phyloP scores from a whole-genome alignment of 2,888 invertebrate genomes.

The Epinotia bilunana region DNA sequence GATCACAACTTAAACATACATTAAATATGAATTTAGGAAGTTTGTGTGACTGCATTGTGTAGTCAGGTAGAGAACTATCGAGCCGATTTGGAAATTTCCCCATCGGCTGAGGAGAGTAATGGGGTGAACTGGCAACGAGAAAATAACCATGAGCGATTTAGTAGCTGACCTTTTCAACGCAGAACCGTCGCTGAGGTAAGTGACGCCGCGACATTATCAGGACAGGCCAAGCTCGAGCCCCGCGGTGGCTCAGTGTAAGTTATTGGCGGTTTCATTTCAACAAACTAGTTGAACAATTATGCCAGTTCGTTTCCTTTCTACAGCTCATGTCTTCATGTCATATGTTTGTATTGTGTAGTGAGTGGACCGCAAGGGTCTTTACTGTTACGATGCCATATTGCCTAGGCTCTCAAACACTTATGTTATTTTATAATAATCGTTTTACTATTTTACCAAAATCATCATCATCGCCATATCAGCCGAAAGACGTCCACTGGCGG shows the following conservation, averaged over 20 bases:
- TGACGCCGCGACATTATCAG: constrained; percentile 27
- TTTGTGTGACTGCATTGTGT: constrained; percentile 33
- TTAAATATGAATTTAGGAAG: constrained; percentile 46
- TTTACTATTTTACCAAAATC: background rate
- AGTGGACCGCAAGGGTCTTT: background rate
- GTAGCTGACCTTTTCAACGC: constrained; percentile 23
- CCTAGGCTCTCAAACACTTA: background rate
- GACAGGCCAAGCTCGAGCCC: background rate
- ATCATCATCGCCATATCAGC: too few species aligned
- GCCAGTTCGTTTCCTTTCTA: background rate
- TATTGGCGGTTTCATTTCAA: constrained; percentile 15
- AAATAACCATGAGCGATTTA: constrained; percentile 9
- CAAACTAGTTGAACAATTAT: constrained; percentile 3
- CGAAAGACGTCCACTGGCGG: too few species aligned
- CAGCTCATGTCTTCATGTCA: too few species aligned
- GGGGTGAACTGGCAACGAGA: background rate
- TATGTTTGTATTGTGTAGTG: constrained; percentile 11
- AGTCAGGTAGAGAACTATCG: constrained; percentile 32
- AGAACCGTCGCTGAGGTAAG: background rate
- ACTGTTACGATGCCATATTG: background rate
- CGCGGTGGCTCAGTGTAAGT: background rate
- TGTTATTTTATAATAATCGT: constrained; percentile 11
- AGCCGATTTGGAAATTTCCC: constrained; percentile 35
- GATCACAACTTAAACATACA: constrained; percentile 46
- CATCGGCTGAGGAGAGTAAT: constrained; percentile 6